phyloP scores from a whole-genome alignment of 2,797 vertebrate species.

The Muraenolepis orangiensis region DNA sequence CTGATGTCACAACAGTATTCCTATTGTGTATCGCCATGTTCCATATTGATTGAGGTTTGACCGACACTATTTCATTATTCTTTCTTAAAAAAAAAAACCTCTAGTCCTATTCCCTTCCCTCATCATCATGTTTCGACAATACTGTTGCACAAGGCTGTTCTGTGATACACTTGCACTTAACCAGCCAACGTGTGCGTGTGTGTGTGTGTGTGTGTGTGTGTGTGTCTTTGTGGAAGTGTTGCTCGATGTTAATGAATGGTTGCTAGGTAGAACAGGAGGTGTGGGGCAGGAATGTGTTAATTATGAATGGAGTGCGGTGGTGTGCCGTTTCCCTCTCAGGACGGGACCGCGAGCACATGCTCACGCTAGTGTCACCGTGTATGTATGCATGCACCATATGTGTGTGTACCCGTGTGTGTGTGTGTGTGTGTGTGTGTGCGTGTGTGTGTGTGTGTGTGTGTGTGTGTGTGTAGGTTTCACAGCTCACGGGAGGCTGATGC shows the following conservation, averaged over 20 bases:
- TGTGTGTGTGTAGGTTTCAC: constrained; percentile 1
- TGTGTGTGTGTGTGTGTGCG: constrained; percentile 16
- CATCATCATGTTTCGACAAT: background rate
- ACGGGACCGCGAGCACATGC: background rate
- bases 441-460: constrained; percentile 15
- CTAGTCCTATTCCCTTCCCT: background rate
- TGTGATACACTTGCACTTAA: background rate
- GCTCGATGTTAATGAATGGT: constrained; percentile 67
- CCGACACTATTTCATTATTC: too few species aligned
- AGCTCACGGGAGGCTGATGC: background rate
- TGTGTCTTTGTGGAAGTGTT: constrained; percentile 42
- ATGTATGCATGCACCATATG: constrained; percentile 2
- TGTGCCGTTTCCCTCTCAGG: constrained; percentile 9
- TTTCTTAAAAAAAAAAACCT: too few species aligned
- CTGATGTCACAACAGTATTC: background rate
- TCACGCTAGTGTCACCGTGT: constrained; percentile 12
- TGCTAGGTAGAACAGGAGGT: constrained; percentile 72
- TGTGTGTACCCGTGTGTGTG: background rate
- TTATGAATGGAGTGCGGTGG: constrained; percentile 69
- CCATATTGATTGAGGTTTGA: too few species aligned
- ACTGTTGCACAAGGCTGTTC: background rate
- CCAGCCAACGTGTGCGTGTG: background rate
- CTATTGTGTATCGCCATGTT: background rate
- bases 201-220: constrained; percentile 13
- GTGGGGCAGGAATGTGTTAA: constrained; percentile 75